These are phyloP conservation scores for Paedocypris micromegethes DNA, from an alignment of 2,797 vertebrate genomes.

Conservation along the genomic window DNA sequence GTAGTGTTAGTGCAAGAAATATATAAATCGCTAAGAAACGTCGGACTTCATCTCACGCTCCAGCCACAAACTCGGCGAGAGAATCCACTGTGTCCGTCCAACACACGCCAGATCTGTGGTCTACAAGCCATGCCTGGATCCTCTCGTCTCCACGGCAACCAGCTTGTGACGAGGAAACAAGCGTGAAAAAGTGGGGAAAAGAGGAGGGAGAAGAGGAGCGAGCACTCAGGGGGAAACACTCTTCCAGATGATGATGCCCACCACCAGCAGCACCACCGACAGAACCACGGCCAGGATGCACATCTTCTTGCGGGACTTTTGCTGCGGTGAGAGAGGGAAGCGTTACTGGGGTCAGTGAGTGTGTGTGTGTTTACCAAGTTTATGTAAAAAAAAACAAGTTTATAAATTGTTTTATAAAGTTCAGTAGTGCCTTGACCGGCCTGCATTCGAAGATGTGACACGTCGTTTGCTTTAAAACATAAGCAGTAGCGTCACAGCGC, in stretches of 20 bases:
- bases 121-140: slow-evolving; percentile 1
- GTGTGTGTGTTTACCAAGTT: neutral
- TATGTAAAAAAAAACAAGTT: neutral
- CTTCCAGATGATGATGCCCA: slow-evolving; percentile 74
- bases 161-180: slow-evolving; percentile 12
- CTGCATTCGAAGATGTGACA: too few species aligned
- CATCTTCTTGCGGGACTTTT: slow-evolving; percentile 97
- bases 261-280: slow-evolving; percentile 65
- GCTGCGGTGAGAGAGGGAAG: slow-evolving; percentile 62
- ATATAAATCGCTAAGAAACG: neutral
- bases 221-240: too few species aligned
- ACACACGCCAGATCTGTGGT: too few species aligned
- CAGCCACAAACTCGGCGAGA: neutral
- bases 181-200: neutral
- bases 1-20: slow-evolving; percentile 34
- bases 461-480: too few species aligned
- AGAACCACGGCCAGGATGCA: slow-evolving; percentile 83
- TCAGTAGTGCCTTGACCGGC: too few species aligned
- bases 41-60: too few species aligned
- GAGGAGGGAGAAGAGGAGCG: neutral
- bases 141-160: slow-evolving; percentile 12
- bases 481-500: too few species aligned
- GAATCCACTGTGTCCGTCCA: too few species aligned
- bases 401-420: too few species aligned
- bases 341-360: neutral